phyloP scores from a whole-genome alignment of 2,888 invertebrate genomes.

The Rhingia campestris region DNA sequence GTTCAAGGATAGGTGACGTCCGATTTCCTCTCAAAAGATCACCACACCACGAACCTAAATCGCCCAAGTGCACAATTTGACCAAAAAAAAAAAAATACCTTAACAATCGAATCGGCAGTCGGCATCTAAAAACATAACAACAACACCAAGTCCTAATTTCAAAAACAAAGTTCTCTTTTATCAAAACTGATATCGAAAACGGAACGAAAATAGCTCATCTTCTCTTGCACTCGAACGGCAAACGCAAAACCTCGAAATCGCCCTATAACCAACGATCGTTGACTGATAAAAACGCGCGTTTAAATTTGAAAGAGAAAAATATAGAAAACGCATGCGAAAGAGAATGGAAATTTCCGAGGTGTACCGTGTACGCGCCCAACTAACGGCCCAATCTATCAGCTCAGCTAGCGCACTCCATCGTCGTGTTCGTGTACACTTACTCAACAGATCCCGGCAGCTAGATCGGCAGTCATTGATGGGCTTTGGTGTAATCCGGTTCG shows the following conservation, averaged over 20 bases:
- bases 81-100: too few relatives aligned
- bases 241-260: neutral
- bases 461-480: constrained; percentile 64
- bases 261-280: neutral
- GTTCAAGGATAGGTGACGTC: too few relatives aligned
- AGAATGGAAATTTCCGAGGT: constrained; percentile 12
- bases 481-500: constrained; percentile 63
- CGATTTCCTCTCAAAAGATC: too few relatives aligned
- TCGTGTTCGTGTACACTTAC: constrained; percentile 20
- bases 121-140: too few relatives aligned
- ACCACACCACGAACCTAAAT: too few relatives aligned
- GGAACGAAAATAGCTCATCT: constrained; percentile 20
- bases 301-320: constrained; percentile 24
- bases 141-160: constrained; percentile 2
- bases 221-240: constrained; percentile 9
- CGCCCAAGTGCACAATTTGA: too few relatives aligned
- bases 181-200: constrained; percentile 23
- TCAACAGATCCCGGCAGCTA: constrained; percentile 35
- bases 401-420: constrained; percentile 32
- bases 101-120: too few relatives aligned
- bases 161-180: neutral
- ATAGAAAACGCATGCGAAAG: constrained; percentile 19
- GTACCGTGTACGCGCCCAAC: neutral
- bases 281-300: constrained; percentile 16
- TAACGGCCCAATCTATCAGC: neutral